Percentiles rank a stretch among this genome's conserved stretches.
Evolutionary conservation across 2,888 invertebrate genomes (phyloP).

Genomic region (Patella pellucida): DNA sequence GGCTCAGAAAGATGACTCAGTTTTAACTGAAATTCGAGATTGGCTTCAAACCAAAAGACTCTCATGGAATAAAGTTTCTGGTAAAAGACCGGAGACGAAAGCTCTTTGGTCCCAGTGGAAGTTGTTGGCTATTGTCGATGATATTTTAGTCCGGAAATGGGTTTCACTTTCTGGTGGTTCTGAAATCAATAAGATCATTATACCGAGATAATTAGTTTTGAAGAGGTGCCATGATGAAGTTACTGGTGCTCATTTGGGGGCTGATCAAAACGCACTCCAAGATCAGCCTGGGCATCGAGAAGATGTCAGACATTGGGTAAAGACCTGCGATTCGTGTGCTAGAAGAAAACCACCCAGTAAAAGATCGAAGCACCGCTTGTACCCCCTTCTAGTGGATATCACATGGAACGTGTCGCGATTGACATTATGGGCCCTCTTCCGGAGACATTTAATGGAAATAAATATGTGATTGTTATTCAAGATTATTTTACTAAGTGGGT

Average conservation of each 20-base stretch:
- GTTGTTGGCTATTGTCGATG: not conserved
- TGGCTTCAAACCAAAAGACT: not conserved
- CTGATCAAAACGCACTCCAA: too few species aligned
- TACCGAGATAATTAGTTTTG: not conserved
- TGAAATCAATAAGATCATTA: not conserved
- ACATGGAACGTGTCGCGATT: too few species aligned
- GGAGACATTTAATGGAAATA: not conserved
- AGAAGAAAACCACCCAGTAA: too few species aligned
- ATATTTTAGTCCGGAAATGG: not conserved
- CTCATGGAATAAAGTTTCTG: conserved; percentile 2
- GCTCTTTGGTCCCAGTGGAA: not conserved
- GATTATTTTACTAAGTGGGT: not conserved
- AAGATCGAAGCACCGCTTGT: too few species aligned
- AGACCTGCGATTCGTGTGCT: too few species aligned
- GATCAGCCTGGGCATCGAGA: too few species aligned
- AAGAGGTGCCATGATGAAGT: too few species aligned
- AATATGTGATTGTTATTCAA: conserved; percentile 3
- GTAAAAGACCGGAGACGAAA: not conserved
- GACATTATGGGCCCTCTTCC: too few species aligned
- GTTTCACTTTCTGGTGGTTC: not conserved
- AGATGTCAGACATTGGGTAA: too few species aligned
- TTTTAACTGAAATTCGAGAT: not conserved
- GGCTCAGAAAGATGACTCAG: not conserved
- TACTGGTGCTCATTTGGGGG: too few species aligned
- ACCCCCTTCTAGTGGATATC: too few species aligned